A percentile compares a stretch with the other conserved stretches of the same genome.
Evolutionary conservation across 53 echinoderm and acorn worm genomes (phyloP).

Genomic region (Crossaster papposus): DNA sequence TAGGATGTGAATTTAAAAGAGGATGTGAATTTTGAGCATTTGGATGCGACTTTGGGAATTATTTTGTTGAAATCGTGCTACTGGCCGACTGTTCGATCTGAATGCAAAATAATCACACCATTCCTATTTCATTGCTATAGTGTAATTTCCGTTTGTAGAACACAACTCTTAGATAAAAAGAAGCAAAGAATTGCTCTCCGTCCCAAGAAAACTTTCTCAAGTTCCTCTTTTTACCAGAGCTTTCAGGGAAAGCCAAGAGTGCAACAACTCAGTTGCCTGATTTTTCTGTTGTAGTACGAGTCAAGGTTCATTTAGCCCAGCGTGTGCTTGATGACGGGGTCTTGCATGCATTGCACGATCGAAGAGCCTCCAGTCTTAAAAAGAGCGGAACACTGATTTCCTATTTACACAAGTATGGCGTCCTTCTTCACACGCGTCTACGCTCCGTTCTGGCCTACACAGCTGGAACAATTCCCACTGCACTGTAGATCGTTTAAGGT

Average conservation of each 20-base stretch:
- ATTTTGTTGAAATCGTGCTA: no score
- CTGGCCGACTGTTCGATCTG: no score
- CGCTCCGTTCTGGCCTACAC: neutral
- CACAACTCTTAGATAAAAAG: no score
- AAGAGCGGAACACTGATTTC: slow-evolving; percentile 21
- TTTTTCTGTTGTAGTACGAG: neutral
- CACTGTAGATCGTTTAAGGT: neutral
- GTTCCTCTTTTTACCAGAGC: neutral
- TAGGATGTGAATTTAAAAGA: no score
- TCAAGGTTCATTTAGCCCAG: slow-evolving; percentile 1
- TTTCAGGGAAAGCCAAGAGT: neutral
- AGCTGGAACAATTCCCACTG: neutral
- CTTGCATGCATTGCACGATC: neutral
- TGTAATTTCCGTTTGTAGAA: no score
- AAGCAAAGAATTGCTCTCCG: no score
- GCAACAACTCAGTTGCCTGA: neutral
- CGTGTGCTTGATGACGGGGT: neutral
- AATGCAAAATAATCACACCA: no score
- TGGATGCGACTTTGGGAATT: no score
- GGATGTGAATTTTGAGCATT: no score
- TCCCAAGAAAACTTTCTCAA: no score
- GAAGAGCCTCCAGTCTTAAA: neutral
- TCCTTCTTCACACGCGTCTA: slow-evolving; percentile 2
- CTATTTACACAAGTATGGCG: slow-evolving; percentile 42
- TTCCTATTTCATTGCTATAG: no score